Percentiles rank a stretch among this genome's conserved stretches.
phyloP scores from a whole-genome alignment of 53 echinoderm and acorn worm genomes.

The Holothuria scabra region DNA sequence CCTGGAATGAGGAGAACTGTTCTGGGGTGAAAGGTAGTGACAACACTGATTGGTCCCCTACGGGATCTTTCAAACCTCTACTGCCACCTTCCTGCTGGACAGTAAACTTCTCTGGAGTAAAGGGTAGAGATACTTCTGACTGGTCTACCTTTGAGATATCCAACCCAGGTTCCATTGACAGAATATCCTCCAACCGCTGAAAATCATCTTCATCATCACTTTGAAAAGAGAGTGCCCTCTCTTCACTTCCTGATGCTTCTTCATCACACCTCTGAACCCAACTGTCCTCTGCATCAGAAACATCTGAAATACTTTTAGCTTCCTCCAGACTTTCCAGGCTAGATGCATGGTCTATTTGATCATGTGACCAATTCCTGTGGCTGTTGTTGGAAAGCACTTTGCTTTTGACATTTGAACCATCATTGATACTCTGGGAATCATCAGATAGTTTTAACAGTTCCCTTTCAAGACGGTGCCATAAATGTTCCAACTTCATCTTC shows the following conservation, averaged over 20 bases:
- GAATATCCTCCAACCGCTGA: neutral
- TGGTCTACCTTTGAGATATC: neutral
- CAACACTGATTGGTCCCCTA: too few species aligned
- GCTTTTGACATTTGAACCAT: neutral
- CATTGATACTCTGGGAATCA: neutral
- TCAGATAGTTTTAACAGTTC: constrained; percentile 19
- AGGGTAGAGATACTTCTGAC: neutral
- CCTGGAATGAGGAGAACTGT: neutral
- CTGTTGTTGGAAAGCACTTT: neutral
- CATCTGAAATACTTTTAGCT: constrained; percentile 8
- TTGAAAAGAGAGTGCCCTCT: neutral
- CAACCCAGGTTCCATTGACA: neutral
- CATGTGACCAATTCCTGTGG: neutral
- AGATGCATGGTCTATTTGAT: neutral
- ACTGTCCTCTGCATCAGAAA: constrained; percentile 22
- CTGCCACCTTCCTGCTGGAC: neutral
- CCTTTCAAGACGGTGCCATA: constrained; percentile 16
- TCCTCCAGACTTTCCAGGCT: constrained; percentile 26
- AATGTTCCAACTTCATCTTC: neutral
- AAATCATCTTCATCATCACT: constrained; percentile 37
- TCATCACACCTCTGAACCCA: constrained; percentile 38
- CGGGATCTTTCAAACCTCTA: neutral
- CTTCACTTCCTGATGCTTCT: constrained; percentile 8
- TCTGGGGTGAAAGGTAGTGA: constrained; percentile 19
- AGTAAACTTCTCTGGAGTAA: too few species aligned